phyloP scores from a whole-genome alignment of 2,888 invertebrate genomes.

The Oscheius myriophilus region DNA sequence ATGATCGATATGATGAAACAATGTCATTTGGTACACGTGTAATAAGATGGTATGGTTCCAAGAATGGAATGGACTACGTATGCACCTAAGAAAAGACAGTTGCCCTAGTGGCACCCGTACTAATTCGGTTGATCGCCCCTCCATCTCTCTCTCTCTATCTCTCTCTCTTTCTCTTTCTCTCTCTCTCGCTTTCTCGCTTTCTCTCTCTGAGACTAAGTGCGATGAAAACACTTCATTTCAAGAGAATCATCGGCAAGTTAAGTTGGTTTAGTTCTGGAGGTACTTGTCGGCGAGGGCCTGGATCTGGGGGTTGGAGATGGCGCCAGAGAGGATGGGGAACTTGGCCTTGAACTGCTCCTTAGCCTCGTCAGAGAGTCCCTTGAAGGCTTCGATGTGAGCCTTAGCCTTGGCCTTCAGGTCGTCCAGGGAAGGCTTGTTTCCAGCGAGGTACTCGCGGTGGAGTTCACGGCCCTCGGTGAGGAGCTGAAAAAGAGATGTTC shows the following conservation, averaged over 20 bases:
- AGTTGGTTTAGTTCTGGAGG: conserved; percentile 23
- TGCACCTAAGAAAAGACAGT: too few species aligned
- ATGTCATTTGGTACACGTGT: too few species aligned
- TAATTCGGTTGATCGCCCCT: too few species aligned
- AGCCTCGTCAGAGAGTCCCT: conserved; percentile 58
- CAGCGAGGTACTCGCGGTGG: conserved; percentile 57
- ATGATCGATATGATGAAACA: too few species aligned
- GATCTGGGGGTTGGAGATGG: conserved; percentile 33
- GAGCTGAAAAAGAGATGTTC: conserved; percentile 31
- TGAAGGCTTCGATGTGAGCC: conserved; percentile 50
- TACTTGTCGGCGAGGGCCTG: conserved; percentile 26
- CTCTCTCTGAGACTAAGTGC: too few species aligned
- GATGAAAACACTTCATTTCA: too few species aligned
- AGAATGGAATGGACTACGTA: too few species aligned
- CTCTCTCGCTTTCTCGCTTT: too few species aligned
- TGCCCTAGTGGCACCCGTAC: too few species aligned
- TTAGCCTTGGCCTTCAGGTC: conserved; percentile 51
- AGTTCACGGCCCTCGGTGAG: conserved; percentile 60
- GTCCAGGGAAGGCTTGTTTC: conserved; percentile 62
- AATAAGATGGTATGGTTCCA: too few species aligned
- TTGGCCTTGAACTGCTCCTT: conserved; percentile 59
- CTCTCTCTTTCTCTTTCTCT: too few species aligned
- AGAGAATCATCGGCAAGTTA: conserved; percentile 1
- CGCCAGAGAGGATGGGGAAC: conserved; percentile 66
- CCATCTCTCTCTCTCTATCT: too few species aligned